Evolutionary conservation across 2,113 vertebrate genomes (phyloP).

Genomic region (Ophiodon elongatus): DNA sequence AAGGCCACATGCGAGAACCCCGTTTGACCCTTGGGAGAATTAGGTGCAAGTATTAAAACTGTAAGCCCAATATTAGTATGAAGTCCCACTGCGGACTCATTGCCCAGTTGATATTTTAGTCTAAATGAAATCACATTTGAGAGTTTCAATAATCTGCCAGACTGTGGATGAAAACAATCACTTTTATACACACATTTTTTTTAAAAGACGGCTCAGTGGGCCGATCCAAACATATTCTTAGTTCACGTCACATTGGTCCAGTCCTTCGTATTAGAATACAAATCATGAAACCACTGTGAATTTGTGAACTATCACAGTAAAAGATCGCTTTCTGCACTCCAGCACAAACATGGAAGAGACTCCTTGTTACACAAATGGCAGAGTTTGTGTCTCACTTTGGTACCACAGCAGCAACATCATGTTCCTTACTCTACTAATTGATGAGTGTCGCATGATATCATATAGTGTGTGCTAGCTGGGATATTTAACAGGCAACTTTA

Average conservation of each 20-base stretch:
- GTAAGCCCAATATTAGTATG: neutral
- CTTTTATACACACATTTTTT: neutral
- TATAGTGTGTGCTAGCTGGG: neutral
- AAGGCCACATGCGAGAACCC: constrained; percentile 2
- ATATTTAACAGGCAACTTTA: neutral
- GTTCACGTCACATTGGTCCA: neutral
- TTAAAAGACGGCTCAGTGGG: neutral
- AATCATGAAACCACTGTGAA: neutral
- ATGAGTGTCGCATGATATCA: neutral
- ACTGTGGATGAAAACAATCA: neutral
- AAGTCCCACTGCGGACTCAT: neutral
- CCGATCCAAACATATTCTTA: neutral
- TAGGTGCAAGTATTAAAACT: neutral
- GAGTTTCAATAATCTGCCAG: neutral
- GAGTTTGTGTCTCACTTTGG: neutral
- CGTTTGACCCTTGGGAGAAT: constrained; percentile 5
- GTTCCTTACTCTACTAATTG: neutral
- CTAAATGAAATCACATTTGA: neutral
- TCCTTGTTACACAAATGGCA: neutral
- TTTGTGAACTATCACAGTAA: neutral
- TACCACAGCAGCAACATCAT: neutral
- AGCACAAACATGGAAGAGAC: neutral
- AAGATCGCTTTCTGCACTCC: neutral
- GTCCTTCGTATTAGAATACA: neutral
- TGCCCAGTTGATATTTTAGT: neutral